phyloP scores from a whole-genome alignment of 2,113 vertebrate genomes.

The Hipposideros armiger region DNA sequence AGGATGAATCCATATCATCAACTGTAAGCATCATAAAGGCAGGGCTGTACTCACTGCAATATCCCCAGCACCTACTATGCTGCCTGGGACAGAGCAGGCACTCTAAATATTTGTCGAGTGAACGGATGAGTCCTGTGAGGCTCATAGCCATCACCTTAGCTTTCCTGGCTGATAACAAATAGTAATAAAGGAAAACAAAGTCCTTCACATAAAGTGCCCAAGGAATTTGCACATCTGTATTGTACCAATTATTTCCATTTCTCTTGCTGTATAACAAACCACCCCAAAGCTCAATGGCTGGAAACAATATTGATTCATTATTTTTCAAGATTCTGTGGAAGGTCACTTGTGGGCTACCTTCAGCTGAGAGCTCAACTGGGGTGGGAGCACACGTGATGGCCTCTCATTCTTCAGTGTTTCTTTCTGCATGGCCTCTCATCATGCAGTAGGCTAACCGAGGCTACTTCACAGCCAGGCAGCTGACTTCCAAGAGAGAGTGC shows the following conservation, averaged over 20 bases:
- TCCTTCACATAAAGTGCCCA: background rate
- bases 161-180: background rate
- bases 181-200: background rate
- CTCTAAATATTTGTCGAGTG: background rate
- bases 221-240: background rate
- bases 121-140: background rate
- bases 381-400: rapidly evolving
- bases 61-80: background rate
- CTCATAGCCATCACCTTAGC: background rate
- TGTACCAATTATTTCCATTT: background rate
- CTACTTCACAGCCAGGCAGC: background rate
- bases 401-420: background rate
- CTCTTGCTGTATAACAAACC: background rate
- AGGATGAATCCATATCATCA: background rate
- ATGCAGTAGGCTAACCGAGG: background rate
- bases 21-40: background rate
- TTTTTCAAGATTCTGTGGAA: background rate
- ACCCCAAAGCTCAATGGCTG: background rate
- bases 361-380: background rate
- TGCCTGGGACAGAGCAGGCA: background rate
- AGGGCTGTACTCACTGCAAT: rapidly evolving
- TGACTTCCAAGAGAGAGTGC: background rate
- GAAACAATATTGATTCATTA: background rate
- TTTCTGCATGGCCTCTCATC: background rate
- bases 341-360: background rate